Evolutionary conservation across 2,113 vertebrate genomes (phyloP), one percentile per base, ranked within the genome.

Genomic region (Ceuthmochares aereus): DNA sequence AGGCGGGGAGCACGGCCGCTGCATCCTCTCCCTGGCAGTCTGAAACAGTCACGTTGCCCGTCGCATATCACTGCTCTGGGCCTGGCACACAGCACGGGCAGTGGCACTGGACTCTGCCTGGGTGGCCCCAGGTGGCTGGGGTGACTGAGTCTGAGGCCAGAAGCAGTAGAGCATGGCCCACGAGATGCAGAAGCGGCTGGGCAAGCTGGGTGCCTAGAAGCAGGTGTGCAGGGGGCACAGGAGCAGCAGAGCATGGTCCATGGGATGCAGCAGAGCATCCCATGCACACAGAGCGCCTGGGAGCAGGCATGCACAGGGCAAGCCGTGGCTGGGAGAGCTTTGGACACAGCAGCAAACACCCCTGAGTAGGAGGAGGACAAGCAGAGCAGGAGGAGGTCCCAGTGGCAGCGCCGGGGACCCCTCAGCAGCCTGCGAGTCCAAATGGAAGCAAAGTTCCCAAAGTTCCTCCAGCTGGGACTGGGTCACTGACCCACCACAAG

Each of bases 231-330:
- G 10, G 27, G 30, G 23, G 21, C n/a, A 21, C 42, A 43, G 42
- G 43, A 45, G 43, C 43, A 45, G 15, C 80, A 27, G 22, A 12
- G 13, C 7, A 13, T 3, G 22, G 32, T 7, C 55, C 21, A 4
- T 0, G 1, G 45, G n/a, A 70, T 52, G 51, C 69, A 27, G 26
- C 27, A 34, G 30, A 67, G 54, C 42, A 40, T 22, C n/a, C n/a
- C n/a, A n/a, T n/a, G n/a, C 63, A 20, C 3, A 3, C 16, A 4
- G 0, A 23, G 20, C 13, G 27, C n/a, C 23, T 0, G 3, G 8
- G 6, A 62, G 37, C 21, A 20, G 52, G 42, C 3, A 1, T 8
- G n/a, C 36, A 20, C 9, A 29, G 30, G 25, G 19, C n/a, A 22
- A 54, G 23, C 0, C 2, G 60, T 1, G 1, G 6, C 34, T 43